Evolutionary conservation across 2,888 invertebrate genomes (phyloP), one percentile per base, ranked within the genome.

Genomic region (Apotomis capreana): DNA sequence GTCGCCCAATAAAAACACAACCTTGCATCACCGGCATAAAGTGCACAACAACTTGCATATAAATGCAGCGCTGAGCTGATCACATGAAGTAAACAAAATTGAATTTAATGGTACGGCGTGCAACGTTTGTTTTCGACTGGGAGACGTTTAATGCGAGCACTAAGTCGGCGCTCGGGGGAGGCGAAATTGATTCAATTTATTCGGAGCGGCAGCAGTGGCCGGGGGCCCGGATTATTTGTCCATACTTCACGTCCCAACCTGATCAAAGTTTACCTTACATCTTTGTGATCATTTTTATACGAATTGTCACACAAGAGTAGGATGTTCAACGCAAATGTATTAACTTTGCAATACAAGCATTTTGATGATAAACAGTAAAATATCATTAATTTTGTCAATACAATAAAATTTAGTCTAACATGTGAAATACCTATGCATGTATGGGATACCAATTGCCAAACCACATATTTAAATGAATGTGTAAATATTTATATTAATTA

Each of bases 171-270:
- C 37, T 54, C 49, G 26, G 55, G 74, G 68, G 65, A 40, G 37
- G 68, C 55, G 13, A 71, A 74, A 65, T 67, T 70, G 62, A 70
- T 68, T 74, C 68, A 71, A 71, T 74, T 68, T 63, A 74, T 55
- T 49, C 55, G 59, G 44, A 44, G 63, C 40, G 52, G 51, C 60
- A 10, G 52, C 3, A 3, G n/a, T n/a, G n/a, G 12, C n/a, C 52
- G 40, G 63, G 0, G 13, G 13, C 63, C 44, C 63, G 54, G 70
- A 64, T 64, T 65, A 60, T 54, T 65, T 59, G 70, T 59, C 65
- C n/a, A 37, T 60, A 52, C 37, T 70, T 49, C 15, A 68, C 49
- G 40, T 26, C n/a, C 26, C 15, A 55, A 60, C 49, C 54, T 40
- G 59, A 54, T 65, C 54, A 51, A 54, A 60, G 54, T 51, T 64